Conservation (phyloP, 2,113 vertebrate species). For the Chloebia gouldiae region DNA sequence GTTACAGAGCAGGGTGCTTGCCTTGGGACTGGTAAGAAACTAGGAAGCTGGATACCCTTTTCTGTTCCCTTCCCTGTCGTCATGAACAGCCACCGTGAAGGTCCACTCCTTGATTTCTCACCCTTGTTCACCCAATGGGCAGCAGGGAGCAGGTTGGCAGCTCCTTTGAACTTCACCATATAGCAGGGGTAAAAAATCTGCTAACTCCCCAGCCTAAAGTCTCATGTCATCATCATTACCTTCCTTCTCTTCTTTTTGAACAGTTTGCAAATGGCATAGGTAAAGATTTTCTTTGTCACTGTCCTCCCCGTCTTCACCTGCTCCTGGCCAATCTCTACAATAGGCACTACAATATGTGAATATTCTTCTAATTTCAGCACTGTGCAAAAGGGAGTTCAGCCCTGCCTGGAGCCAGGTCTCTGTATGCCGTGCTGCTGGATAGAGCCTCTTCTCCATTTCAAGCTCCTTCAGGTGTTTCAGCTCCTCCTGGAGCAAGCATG, state of each 20-base stretch:
- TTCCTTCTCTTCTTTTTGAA: background rate
- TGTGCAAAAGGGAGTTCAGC: background rate
- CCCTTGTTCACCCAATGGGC: accelerated
- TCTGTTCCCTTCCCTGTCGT: accelerated
- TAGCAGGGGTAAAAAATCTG: background rate
- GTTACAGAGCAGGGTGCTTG: background rate
- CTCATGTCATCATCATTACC: background rate
- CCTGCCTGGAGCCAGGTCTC: background rate
- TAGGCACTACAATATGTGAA: background rate
- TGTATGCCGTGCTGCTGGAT: background rate
- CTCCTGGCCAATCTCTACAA: background rate
- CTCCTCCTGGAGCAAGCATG: background rate
- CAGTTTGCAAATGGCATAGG: background rate
- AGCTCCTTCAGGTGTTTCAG: background rate
- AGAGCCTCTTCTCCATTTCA: background rate
- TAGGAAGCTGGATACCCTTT: background rate
- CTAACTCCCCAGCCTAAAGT: background rate
- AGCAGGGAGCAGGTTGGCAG: background rate
- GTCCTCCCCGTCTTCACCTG: background rate
- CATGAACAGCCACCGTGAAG: background rate
- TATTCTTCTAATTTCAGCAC: background rate
- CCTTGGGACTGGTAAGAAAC: background rate
- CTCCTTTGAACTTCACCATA: background rate
- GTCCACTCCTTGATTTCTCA: background rate
- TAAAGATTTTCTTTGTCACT: background rate